Evolutionary conservation across 2,797 vertebrate species (phyloP), one percentile per base, ranked within the genome.

Genomic region (Eulemur rubriventer): DNA sequence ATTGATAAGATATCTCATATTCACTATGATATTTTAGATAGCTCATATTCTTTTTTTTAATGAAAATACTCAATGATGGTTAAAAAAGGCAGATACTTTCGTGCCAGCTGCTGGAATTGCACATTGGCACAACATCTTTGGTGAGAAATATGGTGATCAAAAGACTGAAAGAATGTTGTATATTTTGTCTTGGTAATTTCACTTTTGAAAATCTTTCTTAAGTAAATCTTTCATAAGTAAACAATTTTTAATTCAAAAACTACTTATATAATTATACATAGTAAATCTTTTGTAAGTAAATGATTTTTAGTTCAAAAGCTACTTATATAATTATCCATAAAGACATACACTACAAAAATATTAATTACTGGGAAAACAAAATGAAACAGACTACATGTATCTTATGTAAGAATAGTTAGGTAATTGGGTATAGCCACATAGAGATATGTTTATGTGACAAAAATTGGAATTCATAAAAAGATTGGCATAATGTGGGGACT

Each of bases 311-410:
- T 69, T 89, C 35, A 78, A 86, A 85, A 86, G 5, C 20, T 38
- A 70, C 4, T 24, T 84, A 52, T 55, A 41, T 5, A 89, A 13
- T 41, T 91, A 59, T 26, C 72, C 20, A 41, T 16, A 87, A 92
- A 65, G 61, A 63, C n/a, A 72, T n/a, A 76, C 52, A 41, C 4
- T 75, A 35, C 38, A 63, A 84, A 26, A 75, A 24, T 59, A 52
- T 85, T 89, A 92, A 46, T 90, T 81, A 79, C 55, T 43, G 55
- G 61, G 11, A 69, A 94, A 95, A 43, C 28, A 91, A 93, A 95
- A 38, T 70, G 4, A 13, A 83, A 65, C 13, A 79, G 16, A 1
- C 24, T 35, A 65, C 6, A 20, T 82, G 2, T 14, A 4, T 43
- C 43, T 91, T 95, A 38, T 8, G 70, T 61, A 87, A 89, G 35